Evolutionary conservation across 2,113 vertebrate species (phyloP), one percentile per base, ranked within the genome.

Genomic region (Struthidea cinerea): DNA sequence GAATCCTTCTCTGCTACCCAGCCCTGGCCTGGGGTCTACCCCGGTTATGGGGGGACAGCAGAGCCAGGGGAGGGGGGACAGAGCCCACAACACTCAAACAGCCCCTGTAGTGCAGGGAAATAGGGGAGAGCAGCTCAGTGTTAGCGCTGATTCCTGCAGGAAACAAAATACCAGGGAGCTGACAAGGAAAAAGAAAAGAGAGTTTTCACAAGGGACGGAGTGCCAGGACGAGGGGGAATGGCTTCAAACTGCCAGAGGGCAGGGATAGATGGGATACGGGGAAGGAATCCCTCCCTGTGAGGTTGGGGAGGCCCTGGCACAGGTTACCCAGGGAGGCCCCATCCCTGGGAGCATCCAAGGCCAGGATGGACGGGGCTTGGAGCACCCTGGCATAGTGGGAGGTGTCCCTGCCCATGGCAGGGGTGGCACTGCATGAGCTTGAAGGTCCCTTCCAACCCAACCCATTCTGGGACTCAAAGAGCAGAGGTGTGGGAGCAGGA

Each of bases 71-170:
- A 86, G 32, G 10, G 47, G 68, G 68, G 39, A 27, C 63, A 60
- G 63, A 77, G 27, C 63, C 55, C 73, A 23, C 4, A 15, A 0
- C 23, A 23, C 15, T 4, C 76, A 21, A 8, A 33, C 41, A 6
- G 8, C 20, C 26, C 0, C 1, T 7, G 42, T 1, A 15, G 61
- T 4, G 16, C 16, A 44, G 69, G 52, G 46, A 37, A 30, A 44
- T 3, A 7, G 16, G 4, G 9, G n/a, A 12, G 41, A 37, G 46
- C 67, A 60, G 41, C 2, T 9, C 20, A 6, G 0, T 0, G 0
- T 35, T 4, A 4, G 9, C 0, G 22, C 4, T 28, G 56, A 8
- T 22, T 79, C 64, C 78, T 22, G 16, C 55, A 49, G 46, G 46
- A 49, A 27, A 24, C 33, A n/a, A n/a, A 70, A 70, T 2, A 6